Base-by-base conservation (phyloP, 2,888 invertebrate genomes). In the Oconnorella tubifera region DNA sequence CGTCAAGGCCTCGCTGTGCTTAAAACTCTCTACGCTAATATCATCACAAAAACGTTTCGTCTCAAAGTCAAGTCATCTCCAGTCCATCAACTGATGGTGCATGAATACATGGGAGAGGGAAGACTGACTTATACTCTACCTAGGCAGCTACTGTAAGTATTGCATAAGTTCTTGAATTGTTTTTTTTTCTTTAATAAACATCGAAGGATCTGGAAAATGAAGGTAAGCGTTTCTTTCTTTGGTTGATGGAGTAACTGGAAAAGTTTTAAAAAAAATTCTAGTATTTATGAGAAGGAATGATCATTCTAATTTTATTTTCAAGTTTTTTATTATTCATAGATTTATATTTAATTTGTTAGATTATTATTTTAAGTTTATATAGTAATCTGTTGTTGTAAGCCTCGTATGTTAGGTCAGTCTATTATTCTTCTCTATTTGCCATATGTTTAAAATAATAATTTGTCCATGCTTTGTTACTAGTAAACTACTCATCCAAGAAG, bases 71-170 rank as follows among this genome's bases (percentile, higher is more conserved):
- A 75, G 56, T 84, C 92, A 31, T 92, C 92, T 0, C 85, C 92
- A 31, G 92, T 92, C 0, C 92, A 92, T 1, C 93, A 95, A 80
- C 91, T 96, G 59, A 91, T 90, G 70, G 93, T 95, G 2, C 91
- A 93, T 76, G 96, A 96, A 82, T 88, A 91, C 58, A 90, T 96
- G 89, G 89, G 91, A 0, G 96, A 96, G 81, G 90, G 92, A 73
- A 89, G 89, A 76, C 83, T 92, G 10, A 90, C 91, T 76, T 93
- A 89, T 77, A 85, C 87, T 56, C 87, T 96, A 81, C 95, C 96
- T 0, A 89, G 90, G 74, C 91, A 93, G 80, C 83, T 95, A 69
- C 83, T 96, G 90, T 93, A 84, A 88, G 90, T 87, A 28, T 10
- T 55, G 28, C 33, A 19, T 19, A 14, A 19, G n/a, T n/a, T n/a